phyloP scores from a whole-genome alignment of 2,888 invertebrate species.

The Drosophila lutescens region DNA sequence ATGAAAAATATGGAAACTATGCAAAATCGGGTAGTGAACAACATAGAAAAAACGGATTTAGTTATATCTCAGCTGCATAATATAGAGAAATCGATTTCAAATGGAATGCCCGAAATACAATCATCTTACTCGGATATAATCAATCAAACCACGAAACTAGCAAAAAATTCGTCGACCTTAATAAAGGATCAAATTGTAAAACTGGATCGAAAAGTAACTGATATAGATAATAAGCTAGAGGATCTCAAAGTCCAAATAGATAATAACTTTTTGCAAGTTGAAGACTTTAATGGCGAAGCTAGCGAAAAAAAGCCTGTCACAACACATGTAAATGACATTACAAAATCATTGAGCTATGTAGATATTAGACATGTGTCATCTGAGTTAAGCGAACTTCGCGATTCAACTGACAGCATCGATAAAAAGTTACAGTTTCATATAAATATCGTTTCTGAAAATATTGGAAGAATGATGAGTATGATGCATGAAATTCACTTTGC shows the following conservation, averaged over 20 bases:
- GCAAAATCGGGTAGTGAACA: conserved; percentile 92
- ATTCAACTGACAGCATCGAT: conserved; percentile 91
- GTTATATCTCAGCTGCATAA: conserved; percentile 91
- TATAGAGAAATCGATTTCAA: conserved; percentile 90
- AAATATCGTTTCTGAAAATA: conserved; percentile 92
- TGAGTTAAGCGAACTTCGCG: conserved; percentile 91
- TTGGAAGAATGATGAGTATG: conserved; percentile 91
- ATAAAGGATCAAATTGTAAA: conserved; percentile 89
- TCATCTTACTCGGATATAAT: conserved; percentile 41
- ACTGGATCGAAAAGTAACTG: conserved; percentile 92
- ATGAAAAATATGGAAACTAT: conserved; percentile 93
- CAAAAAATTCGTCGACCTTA: conserved; percentile 52
- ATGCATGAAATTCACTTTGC: conserved; percentile 93
- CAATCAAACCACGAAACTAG: conserved; percentile 56
- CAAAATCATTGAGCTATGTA: conserved; percentile 92
- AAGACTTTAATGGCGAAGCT: conserved; percentile 94
- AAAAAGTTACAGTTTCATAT: conserved; percentile 93
- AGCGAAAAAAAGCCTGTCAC: conserved; percentile 94
- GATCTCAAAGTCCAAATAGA: conserved; percentile 93
- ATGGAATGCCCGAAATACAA: conserved; percentile 84
- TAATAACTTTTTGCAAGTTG: conserved; percentile 91
- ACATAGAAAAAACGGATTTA: conserved; percentile 93
- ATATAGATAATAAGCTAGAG: conserved; percentile 91
- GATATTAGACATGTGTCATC: conserved; percentile 92
- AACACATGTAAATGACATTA: conserved; percentile 92